Evolutionary conservation across 1,140 invertebrate genomes (phyloP).

Genomic region (Spodoptera frugiperda): DNA sequence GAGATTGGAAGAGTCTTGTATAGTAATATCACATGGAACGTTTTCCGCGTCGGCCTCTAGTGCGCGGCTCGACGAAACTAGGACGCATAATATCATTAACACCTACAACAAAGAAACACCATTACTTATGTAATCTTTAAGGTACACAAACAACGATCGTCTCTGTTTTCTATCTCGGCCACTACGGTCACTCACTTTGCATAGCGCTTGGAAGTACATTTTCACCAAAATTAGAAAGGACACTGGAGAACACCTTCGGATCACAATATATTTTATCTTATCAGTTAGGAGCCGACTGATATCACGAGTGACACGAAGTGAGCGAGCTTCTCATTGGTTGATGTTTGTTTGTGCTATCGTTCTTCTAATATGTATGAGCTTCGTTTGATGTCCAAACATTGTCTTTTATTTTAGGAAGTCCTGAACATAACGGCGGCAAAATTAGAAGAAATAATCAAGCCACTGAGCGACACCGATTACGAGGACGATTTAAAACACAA

Average conservation of each 20-base stretch:
- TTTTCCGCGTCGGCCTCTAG: constrained; percentile 54
- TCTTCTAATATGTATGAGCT: constrained; percentile 66
- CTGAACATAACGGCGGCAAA: constrained; percentile 81
- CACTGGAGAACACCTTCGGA: constrained; percentile 71
- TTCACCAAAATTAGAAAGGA: constrained; percentile 73
- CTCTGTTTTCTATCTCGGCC: constrained; percentile 35
- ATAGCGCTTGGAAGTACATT: constrained; percentile 68
- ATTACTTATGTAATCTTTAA: constrained; percentile 56
- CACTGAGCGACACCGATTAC: constrained; percentile 74
- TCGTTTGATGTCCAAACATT: constrained; percentile 67
- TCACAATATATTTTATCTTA: constrained; percentile 80
- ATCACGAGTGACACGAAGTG: constrained; percentile 77
- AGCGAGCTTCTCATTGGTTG: constrained; percentile 76
- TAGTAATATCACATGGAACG: constrained; percentile 68
- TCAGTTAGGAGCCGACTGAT: constrained; percentile 71
- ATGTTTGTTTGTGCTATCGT: constrained; percentile 74
- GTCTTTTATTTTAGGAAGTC: constrained; percentile 81
- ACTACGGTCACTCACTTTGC: constrained; percentile 70
- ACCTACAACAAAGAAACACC: constrained; percentile 78
- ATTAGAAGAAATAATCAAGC: constrained; percentile 84
- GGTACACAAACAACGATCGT: constrained; percentile 49
- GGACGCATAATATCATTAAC: constrained; percentile 76
- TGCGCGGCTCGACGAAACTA: constrained; percentile 66
- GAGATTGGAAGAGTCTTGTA: constrained; percentile 72
- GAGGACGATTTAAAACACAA: constrained; percentile 73